Evolutionary conservation across 1,140 invertebrate species (phyloP).

Genomic region (Theocolax elegans): DNA sequence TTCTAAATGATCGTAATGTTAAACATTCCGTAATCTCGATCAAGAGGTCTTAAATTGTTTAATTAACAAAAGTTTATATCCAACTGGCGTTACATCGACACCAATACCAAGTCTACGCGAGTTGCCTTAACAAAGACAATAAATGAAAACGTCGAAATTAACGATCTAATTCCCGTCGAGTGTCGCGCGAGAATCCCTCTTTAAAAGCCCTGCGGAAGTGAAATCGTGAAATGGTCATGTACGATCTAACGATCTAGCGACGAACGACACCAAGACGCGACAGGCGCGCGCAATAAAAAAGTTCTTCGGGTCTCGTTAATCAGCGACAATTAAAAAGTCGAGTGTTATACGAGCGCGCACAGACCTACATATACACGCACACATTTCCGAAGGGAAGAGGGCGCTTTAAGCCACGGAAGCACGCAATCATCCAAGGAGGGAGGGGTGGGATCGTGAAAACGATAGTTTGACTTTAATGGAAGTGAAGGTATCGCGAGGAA

Average conservation of each 20-base stretch:
- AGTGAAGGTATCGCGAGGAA: not conserved
- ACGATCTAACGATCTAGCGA: not conserved
- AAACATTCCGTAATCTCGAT: no score
- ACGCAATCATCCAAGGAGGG: no score
- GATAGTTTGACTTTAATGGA: slow-evolving; percentile 6
- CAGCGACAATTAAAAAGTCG: slow-evolving; percentile 21
- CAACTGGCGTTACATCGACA: no score
- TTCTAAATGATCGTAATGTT: no score
- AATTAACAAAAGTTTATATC: no score
- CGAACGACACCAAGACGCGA: not conserved
- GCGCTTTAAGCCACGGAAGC: no score
- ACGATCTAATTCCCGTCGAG: not conserved
- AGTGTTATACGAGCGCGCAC: not conserved
- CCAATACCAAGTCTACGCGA: no score
- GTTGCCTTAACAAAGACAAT: no score
- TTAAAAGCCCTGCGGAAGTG: not conserved
- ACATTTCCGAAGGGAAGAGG: no score
- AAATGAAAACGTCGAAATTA: not conserved
- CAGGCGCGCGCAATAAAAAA: slow-evolving; percentile 1
- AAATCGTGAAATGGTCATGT: slow-evolving; percentile 23
- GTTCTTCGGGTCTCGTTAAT: slow-evolving; percentile 7
- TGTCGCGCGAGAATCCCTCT: not conserved
- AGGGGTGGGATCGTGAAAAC: no score
- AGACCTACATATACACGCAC: no score
- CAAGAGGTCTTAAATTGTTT: no score